phyloP scores from a whole-genome alignment of 2,113 vertebrate genomes.

The Thamnaconus septentrionalis region DNA sequence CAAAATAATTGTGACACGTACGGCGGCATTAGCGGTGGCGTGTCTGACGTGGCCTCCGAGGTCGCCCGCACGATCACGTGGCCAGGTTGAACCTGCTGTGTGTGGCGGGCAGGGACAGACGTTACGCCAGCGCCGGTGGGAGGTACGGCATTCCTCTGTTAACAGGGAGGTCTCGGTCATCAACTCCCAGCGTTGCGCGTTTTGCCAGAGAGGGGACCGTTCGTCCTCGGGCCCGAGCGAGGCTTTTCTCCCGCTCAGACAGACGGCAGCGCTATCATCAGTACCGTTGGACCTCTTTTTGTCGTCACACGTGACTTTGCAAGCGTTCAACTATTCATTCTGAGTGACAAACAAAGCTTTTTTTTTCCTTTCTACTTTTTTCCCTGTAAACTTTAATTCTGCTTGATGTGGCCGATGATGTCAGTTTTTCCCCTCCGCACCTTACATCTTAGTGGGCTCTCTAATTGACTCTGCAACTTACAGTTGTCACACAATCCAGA shows the following conservation, averaged over 20 bases:
- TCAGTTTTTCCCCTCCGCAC: background rate
- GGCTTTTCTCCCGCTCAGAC: too few relatives aligned
- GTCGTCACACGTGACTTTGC: conserved; percentile 9
- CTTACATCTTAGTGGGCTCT: conserved; percentile 29
- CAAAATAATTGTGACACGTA: background rate
- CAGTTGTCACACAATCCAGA: conserved; percentile 11
- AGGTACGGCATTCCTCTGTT: conserved; percentile 47
- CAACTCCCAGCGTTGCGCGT: conserved; percentile 9
- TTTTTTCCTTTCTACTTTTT: background rate
- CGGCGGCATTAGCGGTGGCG: background rate
- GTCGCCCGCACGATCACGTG: conserved; percentile 14
- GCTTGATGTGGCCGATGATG: conserved; percentile 43
- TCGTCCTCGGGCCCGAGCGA: too few relatives aligned
- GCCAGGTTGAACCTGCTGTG: conserved; percentile 39
- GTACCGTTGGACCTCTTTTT: conserved; percentile 11
- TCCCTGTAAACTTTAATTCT: conserved; percentile 31
- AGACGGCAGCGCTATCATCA: background rate
- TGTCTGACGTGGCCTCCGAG: background rate
- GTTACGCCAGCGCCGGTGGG: conserved; percentile 11
- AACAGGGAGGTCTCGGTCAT: conserved; percentile 42
- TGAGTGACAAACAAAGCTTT: conserved; percentile 26
- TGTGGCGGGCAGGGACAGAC: conserved; percentile 30
- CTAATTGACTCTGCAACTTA: conserved; percentile 30
- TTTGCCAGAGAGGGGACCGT: background rate
- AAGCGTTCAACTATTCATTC: conserved; percentile 4